Evolutionary conservation across 2,888 invertebrate genomes (phyloP).

Genomic region (Neria commutata): DNA sequence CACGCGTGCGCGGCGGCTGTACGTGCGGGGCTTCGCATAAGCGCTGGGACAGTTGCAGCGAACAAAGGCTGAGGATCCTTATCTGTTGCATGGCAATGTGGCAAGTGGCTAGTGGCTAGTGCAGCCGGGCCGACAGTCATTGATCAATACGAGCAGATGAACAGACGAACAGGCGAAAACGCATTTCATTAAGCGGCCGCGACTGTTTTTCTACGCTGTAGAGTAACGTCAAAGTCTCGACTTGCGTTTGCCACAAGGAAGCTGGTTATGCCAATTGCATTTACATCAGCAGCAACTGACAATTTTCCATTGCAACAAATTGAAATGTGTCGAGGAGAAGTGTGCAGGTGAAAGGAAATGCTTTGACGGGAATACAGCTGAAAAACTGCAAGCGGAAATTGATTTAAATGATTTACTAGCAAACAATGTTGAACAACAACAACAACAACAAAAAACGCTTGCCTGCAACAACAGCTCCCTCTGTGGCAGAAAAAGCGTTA

Average conservation of each 20-base stretch:
- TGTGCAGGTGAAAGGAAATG: constrained; percentile 1
- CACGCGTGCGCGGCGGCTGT: constrained; percentile 2
- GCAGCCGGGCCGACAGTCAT: constrained; percentile 2
- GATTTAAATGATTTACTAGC: constrained; percentile 58
- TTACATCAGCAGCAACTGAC: constrained; percentile 33
- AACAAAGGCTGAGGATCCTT: background rate
- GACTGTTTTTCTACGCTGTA: no score
- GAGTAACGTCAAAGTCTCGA: no score
- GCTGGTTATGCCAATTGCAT: constrained; percentile 51
- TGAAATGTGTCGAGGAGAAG: constrained; percentile 21
- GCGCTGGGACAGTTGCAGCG: background rate
- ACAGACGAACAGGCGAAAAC: background rate
- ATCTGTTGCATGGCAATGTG: background rate
- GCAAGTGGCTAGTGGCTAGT: no score
- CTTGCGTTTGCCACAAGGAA: constrained; percentile 24
- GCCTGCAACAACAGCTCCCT: background rate
- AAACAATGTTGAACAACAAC: constrained; percentile 5
- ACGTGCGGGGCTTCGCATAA: constrained; percentile 8
- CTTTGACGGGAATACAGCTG: constrained; percentile 26
- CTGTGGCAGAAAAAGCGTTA: background rate
- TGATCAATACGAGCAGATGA: constrained; percentile 11
- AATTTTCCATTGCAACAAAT: background rate
- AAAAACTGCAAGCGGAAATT: constrained; percentile 50
- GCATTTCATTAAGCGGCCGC: constrained; percentile 26
- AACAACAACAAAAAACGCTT: background rate